phyloP scores from a whole-genome alignment of 2,888 invertebrate species.

The Oxycera nigricornis region DNA sequence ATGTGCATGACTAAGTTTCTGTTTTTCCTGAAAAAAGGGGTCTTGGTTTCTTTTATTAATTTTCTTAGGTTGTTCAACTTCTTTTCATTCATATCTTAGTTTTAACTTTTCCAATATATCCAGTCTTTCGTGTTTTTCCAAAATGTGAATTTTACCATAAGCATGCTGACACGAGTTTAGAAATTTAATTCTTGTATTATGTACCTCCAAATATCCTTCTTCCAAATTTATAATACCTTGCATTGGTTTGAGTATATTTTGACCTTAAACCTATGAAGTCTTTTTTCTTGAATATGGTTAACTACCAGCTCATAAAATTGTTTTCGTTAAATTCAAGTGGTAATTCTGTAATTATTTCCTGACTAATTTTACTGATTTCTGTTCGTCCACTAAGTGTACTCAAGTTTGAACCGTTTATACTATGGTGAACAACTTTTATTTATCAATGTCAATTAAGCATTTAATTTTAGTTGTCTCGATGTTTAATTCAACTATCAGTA shows the following conservation, averaged over 20 bases:
- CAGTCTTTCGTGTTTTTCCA: not conserved
- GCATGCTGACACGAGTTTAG: not conserved
- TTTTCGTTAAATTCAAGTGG: slow-evolving; percentile 17
- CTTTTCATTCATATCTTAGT: not conserved
- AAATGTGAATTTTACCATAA: not conserved
- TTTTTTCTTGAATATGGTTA: not conserved
- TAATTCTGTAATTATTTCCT: slow-evolving; percentile 18
- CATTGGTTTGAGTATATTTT: slow-evolving; percentile 13
- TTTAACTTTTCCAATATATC: not conserved
- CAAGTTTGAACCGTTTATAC: no score
- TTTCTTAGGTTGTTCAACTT: not conserved
- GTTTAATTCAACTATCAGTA: no score
- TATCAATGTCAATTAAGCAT: no score
- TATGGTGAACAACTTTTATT: no score
- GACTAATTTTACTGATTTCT: not conserved
- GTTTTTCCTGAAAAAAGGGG: no score
- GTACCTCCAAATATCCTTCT: not conserved
- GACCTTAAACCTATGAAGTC: slow-evolving; percentile 1
- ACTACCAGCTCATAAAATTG: slow-evolving; percentile 1
- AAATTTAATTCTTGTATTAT: not conserved
- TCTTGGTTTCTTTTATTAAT: no score
- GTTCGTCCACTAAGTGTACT: no score
- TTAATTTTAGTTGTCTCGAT: no score
- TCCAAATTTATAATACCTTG: slow-evolving; percentile 3
- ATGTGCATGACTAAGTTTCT: no score